phyloP scores from a whole-genome alignment of 2,888 invertebrate genomes.

The Troides oblongomaculatus region DNA sequence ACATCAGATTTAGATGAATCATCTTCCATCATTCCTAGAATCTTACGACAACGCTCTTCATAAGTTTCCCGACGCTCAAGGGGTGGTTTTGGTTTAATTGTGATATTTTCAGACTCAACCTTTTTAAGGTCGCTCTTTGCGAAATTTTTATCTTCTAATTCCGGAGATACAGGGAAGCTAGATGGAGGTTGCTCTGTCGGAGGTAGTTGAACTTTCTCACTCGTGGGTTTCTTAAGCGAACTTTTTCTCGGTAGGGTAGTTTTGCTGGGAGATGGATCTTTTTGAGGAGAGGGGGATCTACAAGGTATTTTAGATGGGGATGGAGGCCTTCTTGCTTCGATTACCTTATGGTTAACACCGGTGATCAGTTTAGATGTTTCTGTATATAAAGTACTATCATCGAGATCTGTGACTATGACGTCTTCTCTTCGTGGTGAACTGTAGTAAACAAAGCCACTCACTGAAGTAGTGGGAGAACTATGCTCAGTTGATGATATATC shows the following conservation, averaged over 20 bases:
- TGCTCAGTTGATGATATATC: constrained; percentile 66
- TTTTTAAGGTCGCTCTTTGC: constrained; percentile 52
- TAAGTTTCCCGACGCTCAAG: constrained; percentile 85
- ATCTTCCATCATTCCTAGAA: constrained; percentile 82
- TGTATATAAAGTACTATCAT: constrained; percentile 50
- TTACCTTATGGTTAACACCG: constrained; percentile 41
- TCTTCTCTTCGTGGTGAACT: constrained; percentile 55
- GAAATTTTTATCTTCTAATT: constrained; percentile 49
- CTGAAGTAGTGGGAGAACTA: constrained; percentile 78
- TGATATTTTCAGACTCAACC: constrained; percentile 44
- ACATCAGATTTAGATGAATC: constrained; percentile 47
- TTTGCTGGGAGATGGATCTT: constrained; percentile 49
- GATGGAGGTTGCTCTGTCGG: constrained; percentile 68
- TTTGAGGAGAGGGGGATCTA: constrained; percentile 65
- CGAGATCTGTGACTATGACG: constrained; percentile 60
- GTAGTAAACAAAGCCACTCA: constrained; percentile 77
- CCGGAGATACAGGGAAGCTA: constrained; percentile 63
- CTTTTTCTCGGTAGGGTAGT: constrained; percentile 69
- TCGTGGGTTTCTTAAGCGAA: constrained; percentile 68
- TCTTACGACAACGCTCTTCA: constrained; percentile 85
- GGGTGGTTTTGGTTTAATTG: constrained; percentile 76
- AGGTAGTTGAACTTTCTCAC: constrained; percentile 46
- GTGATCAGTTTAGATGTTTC: constrained; percentile 40
- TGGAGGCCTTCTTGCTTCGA: constrained; percentile 47
- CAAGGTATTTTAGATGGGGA: constrained; percentile 71